phyloP scores from a whole-genome alignment of 2,113 vertebrate genomes.

The Argyrosomus japonicus region DNA sequence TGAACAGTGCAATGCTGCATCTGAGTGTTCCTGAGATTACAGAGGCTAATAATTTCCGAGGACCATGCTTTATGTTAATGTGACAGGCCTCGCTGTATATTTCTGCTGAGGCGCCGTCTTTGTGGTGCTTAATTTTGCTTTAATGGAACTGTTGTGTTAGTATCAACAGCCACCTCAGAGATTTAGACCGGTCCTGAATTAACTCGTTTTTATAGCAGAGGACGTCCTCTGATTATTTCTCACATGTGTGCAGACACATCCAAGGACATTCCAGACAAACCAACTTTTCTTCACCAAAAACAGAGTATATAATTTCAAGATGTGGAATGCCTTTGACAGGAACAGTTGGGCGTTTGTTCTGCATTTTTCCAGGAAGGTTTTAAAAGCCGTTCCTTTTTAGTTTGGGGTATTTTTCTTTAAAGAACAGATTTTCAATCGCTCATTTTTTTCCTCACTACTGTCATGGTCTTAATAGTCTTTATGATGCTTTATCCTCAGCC shows the following conservation, averaged over 20 bases:
- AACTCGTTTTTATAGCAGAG: constrained; percentile 47
- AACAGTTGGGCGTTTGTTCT: neutral
- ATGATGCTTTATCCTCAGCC: neutral
- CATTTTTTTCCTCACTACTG: neutral
- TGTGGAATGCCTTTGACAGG: constrained; percentile 15
- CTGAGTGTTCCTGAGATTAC: constrained; percentile 63
- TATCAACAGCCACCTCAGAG: constrained; percentile 49
- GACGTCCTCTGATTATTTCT: constrained; percentile 48
- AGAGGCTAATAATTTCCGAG: constrained; percentile 55
- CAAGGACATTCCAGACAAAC: constrained; percentile 18
- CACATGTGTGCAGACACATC: neutral
- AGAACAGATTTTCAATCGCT: neutral
- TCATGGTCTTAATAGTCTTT: constrained; percentile 1
- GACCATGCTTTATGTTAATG: constrained; percentile 63
- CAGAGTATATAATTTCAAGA: neutral
- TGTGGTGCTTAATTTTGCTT: constrained; percentile 61
- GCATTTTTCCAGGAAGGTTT: neutral
- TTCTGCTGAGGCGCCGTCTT: constrained; percentile 58
- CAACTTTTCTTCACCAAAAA: neutral
- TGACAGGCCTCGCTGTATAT: constrained; percentile 50
- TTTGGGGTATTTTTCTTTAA: neutral
- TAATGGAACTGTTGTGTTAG: constrained; percentile 62
- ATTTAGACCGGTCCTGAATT: constrained; percentile 37
- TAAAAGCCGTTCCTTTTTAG: neutral
- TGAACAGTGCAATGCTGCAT: constrained; percentile 55